Conservation (phyloP, 2,888 invertebrate genomes). For the Dilophus febrilis region DNA sequence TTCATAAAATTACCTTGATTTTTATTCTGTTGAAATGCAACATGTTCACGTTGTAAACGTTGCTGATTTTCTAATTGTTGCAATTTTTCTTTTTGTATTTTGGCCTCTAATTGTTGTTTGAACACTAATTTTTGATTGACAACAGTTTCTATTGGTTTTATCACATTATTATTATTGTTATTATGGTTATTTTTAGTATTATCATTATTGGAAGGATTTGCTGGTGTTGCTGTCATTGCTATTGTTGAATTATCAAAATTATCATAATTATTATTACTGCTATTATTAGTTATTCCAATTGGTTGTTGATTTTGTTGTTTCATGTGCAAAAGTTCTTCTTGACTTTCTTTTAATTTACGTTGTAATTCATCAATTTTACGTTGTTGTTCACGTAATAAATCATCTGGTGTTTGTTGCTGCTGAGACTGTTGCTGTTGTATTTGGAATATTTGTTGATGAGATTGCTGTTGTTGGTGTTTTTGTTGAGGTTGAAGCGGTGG, state of each 20-base stretch:
- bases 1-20: conserved; percentile 21
- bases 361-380: conserved; percentile 78
- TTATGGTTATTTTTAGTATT: conserved; percentile 9
- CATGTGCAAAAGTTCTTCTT: conserved; percentile 55
- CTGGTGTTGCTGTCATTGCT: conserved; percentile 15
- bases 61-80: conserved; percentile 14
- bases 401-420: conserved; percentile 30
- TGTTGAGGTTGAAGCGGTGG: conserved; percentile 16
- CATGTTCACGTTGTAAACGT: conserved; percentile 19
- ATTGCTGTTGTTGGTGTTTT: no score
- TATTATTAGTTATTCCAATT: conserved; percentile 31
- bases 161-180: conserved; percentile 15
- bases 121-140: conserved; percentile 35
- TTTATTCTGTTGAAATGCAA: conserved; percentile 30
- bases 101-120: conserved; percentile 53
- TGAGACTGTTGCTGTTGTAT: no score
- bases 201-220: conserved; percentile 2
- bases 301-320: conserved; percentile 37
- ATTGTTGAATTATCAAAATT: no score
- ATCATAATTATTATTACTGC: conserved; percentile 11
- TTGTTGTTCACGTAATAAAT: conserved; percentile 67
- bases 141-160: conserved; percentile 10
- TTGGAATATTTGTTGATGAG: no score
- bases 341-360: conserved; percentile 59
- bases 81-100: conserved; percentile 35